A percentile compares a stretch with the other conserved stretches of the same genome.
Evolutionary conservation across 2,888 invertebrate genomes (phyloP).

Genomic region (Heteromurus nitidus): DNA sequence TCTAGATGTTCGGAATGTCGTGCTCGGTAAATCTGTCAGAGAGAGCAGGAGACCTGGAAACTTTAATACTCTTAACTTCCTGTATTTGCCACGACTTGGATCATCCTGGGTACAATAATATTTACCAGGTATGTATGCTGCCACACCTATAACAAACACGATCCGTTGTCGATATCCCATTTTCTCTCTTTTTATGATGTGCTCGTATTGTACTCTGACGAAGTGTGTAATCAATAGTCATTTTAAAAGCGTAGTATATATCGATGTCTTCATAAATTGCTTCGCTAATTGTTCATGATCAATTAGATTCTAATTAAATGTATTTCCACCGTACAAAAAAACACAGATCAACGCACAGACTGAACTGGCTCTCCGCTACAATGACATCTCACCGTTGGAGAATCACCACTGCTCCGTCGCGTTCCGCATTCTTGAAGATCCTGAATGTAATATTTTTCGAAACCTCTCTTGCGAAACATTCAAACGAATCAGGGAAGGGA

Average conservation of each 20-base stretch:
- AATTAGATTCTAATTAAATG: no score
- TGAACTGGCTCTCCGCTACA: conserved; percentile 87
- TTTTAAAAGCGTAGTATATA: no score
- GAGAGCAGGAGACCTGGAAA: conserved; percentile 84
- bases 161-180: no score
- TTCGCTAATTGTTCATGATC: no score
- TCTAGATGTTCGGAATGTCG: conserved; percentile 88
- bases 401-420: conserved; percentile 91
- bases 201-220: no score
- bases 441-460: conserved; percentile 87
- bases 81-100: conserved; percentile 87
- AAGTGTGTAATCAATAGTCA: no score
- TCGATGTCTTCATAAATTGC: no score
- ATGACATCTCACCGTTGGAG: conserved; percentile 89
- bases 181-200: no score
- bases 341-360: conserved; percentile 87
- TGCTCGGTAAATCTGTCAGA: conserved; percentile 83
- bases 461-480: conserved; percentile 78
- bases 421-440: conserved; percentile 86
- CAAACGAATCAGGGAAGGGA: conserved; percentile 78
- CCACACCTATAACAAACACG: no score
- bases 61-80: conserved; percentile 85
- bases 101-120: conserved; percentile 87
- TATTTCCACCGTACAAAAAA: no score
- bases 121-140: conserved; percentile 82